phyloP scores from a whole-genome alignment of 2,888 invertebrate species.

The Gastracanthus pulcherrimus region DNA sequence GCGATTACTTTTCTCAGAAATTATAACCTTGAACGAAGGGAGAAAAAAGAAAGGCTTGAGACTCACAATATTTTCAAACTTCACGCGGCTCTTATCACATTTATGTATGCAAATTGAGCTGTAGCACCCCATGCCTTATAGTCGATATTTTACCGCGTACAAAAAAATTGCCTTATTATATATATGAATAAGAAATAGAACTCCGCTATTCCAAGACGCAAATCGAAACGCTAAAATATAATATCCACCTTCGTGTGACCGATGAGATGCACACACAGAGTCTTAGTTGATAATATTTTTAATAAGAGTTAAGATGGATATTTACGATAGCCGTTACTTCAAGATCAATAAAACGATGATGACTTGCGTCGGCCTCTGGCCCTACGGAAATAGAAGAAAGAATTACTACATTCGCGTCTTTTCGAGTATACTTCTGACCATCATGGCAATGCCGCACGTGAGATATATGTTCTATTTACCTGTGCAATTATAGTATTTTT shows the following conservation, averaged over 20 bases:
- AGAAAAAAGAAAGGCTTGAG: neutral
- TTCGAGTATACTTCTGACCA: neutral
- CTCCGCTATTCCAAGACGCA: no score
- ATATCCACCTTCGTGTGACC: no score
- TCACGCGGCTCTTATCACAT: neutral
- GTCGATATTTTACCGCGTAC: no score
- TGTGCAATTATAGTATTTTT: neutral
- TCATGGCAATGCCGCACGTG: neutral
- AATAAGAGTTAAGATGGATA: constrained; percentile 1
- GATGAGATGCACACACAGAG: neutral
- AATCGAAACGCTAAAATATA: no score
- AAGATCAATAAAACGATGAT: constrained; percentile 16
- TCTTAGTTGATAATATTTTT: neutral
- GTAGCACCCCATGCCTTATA: neutral
- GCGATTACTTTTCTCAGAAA: no score
- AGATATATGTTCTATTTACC: neutral
- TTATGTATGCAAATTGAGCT: neutral
- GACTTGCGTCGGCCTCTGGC: constrained; percentile 1
- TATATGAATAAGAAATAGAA: no score
- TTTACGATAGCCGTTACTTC: constrained; percentile 20
- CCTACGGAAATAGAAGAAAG: neutral
- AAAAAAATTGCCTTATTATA: no score
- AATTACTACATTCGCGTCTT: neutral
- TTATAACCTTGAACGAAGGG: neutral
- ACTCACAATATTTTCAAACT: neutral